phyloP scores from a whole-genome alignment of 2,888 invertebrate genomes.

The Monopis laevigella region DNA sequence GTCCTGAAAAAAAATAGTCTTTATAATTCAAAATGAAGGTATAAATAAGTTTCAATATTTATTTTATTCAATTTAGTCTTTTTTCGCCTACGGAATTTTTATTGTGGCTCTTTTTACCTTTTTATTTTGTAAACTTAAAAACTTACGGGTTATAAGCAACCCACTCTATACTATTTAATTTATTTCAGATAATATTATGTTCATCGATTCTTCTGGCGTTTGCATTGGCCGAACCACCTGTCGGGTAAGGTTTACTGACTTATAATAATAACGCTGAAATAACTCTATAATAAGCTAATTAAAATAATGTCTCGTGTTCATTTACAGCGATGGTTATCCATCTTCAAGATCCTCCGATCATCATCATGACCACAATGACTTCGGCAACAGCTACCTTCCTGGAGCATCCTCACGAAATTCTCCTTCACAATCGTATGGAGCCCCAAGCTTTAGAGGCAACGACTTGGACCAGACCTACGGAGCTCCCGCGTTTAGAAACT shows the following conservation, averaged over 20 bases:
- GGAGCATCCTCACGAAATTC: conserved; percentile 1
- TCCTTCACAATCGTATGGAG: conserved; percentile 9
- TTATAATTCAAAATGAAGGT: too few relatives aligned
- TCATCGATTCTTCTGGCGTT: conserved; percentile 32
- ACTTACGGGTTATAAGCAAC: too few relatives aligned
- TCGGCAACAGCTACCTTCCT: conserved; percentile 10
- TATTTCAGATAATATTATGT: conserved; percentile 37
- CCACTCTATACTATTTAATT: conserved; percentile 7
- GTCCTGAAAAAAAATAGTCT: too few relatives aligned
- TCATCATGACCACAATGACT: conserved; percentile 18
- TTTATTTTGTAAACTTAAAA: too few relatives aligned
- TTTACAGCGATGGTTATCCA: conserved; percentile 41
- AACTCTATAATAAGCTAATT: background rate
- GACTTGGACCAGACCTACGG: background rate
- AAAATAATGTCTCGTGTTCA: background rate
- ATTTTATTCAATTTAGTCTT: too few relatives aligned
- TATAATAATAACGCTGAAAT: background rate
- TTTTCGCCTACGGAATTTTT: too few relatives aligned
- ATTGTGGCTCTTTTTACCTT: too few relatives aligned
- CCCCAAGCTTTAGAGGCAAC: conserved; percentile 3
- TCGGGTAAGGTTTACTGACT: conserved; percentile 36
- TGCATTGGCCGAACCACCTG: conserved; percentile 42
- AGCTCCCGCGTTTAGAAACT: conserved; percentile 10
- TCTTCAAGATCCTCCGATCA: conserved; percentile 28
- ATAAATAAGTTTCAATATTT: too few relatives aligned